Base-by-base conservation (phyloP, 2,113 vertebrate species). In the Balaeniceps rex region DNA sequence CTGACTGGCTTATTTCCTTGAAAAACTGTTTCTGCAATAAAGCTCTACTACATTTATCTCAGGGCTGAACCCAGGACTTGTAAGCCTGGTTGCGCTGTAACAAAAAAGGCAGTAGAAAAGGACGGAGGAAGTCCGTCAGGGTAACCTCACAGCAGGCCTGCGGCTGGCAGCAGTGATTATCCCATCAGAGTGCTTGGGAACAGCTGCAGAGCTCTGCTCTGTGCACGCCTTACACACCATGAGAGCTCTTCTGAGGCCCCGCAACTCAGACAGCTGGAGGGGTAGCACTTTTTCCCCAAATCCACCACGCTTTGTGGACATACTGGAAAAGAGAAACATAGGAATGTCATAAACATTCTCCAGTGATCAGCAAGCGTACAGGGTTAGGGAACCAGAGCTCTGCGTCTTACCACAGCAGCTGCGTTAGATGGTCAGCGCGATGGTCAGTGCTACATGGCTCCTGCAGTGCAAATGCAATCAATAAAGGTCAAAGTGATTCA, bases 181-280 rank as follows among this genome's bases (percentile, higher is more conserved):
- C 31, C 78, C 71, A 8, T 6, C 6, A 4, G 42, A 40, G 38
- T 0, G 0, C 17, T 19, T 6, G 38, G 72, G n/a, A 52, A 7
- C 0, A 0, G 40, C 83, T 29, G 25, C 49, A 38, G 31, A 46
- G 57, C 33, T 61, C 38, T 29, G 54, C n/a, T n/a, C 44, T 9
- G 33, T 7, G 21, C 34, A 6, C 7, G 3, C 31, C 34, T 58
- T 12, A 5, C 0, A 1, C 13, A 10, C 36, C 3, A 0, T 0
- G 4, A 38, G 68, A 54, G 38, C 33, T 61, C n/a, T 26, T 61
- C 36, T 11, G 22, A 74, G 60, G 40, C 24, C 33, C 15, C 3
- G 4, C 51, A 28, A 3, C 26, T 36, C 23, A 11, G 24, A 12
- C 24, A 60, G 46, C 31, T 21, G n/a, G 13, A 46, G 19, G 11